Base-by-base conservation (phyloP, 2,113 vertebrate genomes). In the Eulemur rufifrons region DNA sequence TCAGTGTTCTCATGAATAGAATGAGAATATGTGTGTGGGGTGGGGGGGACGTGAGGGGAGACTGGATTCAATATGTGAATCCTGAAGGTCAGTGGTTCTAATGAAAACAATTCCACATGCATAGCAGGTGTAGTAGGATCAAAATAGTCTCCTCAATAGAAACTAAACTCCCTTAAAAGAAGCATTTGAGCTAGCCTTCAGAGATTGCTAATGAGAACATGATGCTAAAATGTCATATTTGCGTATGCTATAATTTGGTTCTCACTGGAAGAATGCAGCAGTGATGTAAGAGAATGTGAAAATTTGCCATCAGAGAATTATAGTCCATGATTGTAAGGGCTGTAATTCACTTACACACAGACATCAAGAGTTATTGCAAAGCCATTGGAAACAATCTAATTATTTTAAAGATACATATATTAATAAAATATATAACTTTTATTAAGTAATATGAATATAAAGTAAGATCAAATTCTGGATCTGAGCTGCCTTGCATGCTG, bases 301-400 rank as follows among this genome's bases (percentile, higher is more conserved):
- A 68, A 83, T 34, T 66, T 7, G 4, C 23, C 63, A n/a, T 21
- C 1, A 47, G 56, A 39, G 25, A 20, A 83, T 42, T n/a, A 59
- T 93, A 66, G 83, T 54, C 73, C 37, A 15, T 63, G 45, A 69
- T 29, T 9, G 34, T 61, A 11, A 80, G 52, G 59, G 6, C 59
- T 96, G 6, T 4, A 78, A 37, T 52, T 5, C 32, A 69, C 56
- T 85, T 77, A 52, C 39, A 93, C 4, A 11, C 2, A 89, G 52
- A 52, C 45, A 92, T 91, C 78, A 96, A 96, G 96, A 63, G 2
- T 34, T 54, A 77, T 8, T 77, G 27, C 4, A 87, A 95, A 95
- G 6, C 71, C 52, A 66, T 29, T 12, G 45, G 11, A 12, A 92
- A 80, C 94, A 77, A 78, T 91, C 47, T n/a, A 21, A 56, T 95